Base-by-base conservation (phyloP, 2,113 vertebrate genomes). In the Camelus dromedarius region DNA sequence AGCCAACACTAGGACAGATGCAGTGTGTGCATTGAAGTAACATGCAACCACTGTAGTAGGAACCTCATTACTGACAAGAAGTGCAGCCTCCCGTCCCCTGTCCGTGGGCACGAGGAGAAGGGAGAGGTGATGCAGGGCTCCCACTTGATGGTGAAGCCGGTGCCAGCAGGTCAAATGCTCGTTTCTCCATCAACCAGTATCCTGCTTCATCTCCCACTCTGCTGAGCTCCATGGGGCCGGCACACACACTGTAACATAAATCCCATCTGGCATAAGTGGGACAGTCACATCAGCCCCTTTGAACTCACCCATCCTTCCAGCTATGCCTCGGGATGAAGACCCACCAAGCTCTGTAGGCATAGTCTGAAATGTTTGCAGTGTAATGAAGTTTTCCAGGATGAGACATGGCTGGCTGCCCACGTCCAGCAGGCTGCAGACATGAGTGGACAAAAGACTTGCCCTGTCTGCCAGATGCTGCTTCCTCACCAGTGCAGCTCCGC, bases 111-210 rank as follows among this genome's bases (percentile, higher is more conserved):
- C 95, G 99, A 99, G 98, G 38, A 38, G 99, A 99, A 99, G 92
- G 99, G 99, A 0, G 98, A 99, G 0, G 99, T 99, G 30, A 99
- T 99, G 99, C 99, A 99, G 96, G 99, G 99, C 93, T 99, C 99
- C 8, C 99, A 99, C 97, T 98, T 99, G 91, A 99, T 99, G 77
- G 96, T 99, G 42, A 99, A 99, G 92, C 99, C 99, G 1, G 99
- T 99, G 90, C 99, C 99, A 22, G 98, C 99, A 42, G 99, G 99
- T 98, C 99, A 99, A 91, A 99, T 99, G 99, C 99, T 99, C 95
- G 98, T 98, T 19, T 98, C 99, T 95, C 95, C 98, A 1, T 96
- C 97, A 19, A 96, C 98, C 95, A 98, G 95, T 92, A 88, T 72
- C 96, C 98, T 0, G 69, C 96, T 18, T 20, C 98, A 0, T 64